These are phyloP conservation scores for Anguilla obscura DNA, from an alignment of 2,797 vertebrate species.

Conservation along the genomic window DNA sequence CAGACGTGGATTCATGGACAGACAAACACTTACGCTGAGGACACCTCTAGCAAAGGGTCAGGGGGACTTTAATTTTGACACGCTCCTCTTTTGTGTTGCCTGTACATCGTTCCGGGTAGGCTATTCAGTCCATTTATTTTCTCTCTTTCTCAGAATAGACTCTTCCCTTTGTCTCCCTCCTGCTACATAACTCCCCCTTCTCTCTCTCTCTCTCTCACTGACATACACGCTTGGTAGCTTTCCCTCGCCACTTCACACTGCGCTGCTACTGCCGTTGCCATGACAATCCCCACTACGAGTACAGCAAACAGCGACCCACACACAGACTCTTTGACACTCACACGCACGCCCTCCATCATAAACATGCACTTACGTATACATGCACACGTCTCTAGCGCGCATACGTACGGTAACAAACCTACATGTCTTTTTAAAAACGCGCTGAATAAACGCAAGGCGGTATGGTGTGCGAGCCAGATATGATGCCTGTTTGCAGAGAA, in stretches of 20 bases:
- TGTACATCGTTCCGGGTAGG: background rate
- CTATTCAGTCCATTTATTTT: background rate
- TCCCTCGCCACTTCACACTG: conserved; percentile 70
- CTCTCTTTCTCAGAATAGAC: background rate
- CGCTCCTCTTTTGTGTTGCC: background rate
- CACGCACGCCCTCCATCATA: conserved; percentile 24
- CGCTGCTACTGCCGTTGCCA: conserved; percentile 71
- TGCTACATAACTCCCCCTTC: conserved; percentile 22
- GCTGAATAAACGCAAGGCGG: background rate
- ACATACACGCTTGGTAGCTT: conserved; percentile 20
- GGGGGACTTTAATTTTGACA: background rate
- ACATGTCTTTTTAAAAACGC: background rate
- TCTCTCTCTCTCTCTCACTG: conserved; percentile 44
- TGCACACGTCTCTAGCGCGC: conserved; percentile 14
- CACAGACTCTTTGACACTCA: conserved; percentile 63
- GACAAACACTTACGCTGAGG: background rate
- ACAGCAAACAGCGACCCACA: conserved; percentile 69
- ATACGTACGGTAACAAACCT: background rate
- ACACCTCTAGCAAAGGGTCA: background rate
- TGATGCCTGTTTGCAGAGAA: background rate
- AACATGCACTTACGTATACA: conserved; percentile 34
- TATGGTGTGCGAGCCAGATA: background rate
- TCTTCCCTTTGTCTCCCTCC: conserved; percentile 2
- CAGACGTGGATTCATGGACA: too few species aligned
- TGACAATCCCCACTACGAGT: conserved; percentile 66